These are phyloP conservation scores for Mustela nigripes DNA, from an alignment of 2,113 vertebrate genomes.

Conservation along the genomic window DNA sequence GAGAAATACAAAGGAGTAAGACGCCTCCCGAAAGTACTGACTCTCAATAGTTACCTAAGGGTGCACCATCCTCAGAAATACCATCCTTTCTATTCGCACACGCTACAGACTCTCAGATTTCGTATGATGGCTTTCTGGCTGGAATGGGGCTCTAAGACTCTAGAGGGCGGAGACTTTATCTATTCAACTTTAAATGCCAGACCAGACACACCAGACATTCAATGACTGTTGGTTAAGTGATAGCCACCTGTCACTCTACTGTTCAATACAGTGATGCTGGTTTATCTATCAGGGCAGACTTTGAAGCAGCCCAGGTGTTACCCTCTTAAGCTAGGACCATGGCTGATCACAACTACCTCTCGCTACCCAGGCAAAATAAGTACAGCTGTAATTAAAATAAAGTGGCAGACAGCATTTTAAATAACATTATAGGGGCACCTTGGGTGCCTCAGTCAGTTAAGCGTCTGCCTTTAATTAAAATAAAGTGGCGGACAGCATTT, in stretches of 20 bases:
- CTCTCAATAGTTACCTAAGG: not conserved
- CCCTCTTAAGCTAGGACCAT: not conserved
- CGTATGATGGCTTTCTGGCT: not conserved
- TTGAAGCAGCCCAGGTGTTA: not conserved
- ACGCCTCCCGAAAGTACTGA: not conserved
- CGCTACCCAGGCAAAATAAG: not conserved
- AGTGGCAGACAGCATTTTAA: not conserved
- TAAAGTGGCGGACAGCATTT: not conserved
- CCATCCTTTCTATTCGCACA: not conserved
- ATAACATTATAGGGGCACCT: not conserved
- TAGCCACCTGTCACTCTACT: not conserved
- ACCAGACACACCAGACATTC: not conserved
- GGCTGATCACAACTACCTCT: not conserved
- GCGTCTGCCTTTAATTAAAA: not conserved
- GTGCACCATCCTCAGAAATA: not conserved
- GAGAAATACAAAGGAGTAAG: slow-evolving; percentile 19
- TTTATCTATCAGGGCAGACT: not conserved
- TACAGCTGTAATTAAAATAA: not conserved
- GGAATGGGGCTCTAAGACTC: not conserved
- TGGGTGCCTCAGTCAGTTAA: no score
- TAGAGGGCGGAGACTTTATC: not conserved
- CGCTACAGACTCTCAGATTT: not conserved
- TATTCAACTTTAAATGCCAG: not conserved
- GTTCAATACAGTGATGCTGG: not conserved
- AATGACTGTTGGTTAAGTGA: not conserved